Conservation (phyloP, 2,797 vertebrate species). For the Bradypodion pumilum region DNA sequence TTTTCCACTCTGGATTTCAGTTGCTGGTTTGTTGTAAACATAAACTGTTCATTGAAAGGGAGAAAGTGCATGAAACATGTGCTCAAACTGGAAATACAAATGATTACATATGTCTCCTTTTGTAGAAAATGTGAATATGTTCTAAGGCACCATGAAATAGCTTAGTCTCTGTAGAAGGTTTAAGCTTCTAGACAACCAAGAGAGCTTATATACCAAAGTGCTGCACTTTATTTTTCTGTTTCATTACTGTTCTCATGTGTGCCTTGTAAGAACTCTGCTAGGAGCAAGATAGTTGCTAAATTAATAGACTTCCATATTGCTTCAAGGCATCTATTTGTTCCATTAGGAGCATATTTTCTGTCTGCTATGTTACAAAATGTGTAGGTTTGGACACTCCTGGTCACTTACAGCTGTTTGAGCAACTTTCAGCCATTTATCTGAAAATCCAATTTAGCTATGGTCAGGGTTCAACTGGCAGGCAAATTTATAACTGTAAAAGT, state of each 20-base stretch:
- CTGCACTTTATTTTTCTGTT: constrained; percentile 5
- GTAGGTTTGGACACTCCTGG: not conserved
- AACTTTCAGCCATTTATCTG: not conserved
- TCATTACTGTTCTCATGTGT: constrained; percentile 16
- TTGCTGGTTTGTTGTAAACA: not conserved
- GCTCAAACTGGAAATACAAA: not conserved
- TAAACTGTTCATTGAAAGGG: not conserved
- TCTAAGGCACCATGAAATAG: not conserved
- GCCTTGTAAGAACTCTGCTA: not conserved
- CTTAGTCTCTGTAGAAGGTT: not conserved
- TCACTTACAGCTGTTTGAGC: not conserved
- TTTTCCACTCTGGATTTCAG: not conserved
- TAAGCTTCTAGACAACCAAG: constrained; percentile 28
- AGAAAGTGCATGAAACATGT: not conserved
- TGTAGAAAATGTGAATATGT: not conserved
- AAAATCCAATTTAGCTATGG: not conserved
- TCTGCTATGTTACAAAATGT: not conserved
- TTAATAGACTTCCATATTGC: not conserved
- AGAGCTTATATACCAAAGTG: constrained; percentile 5
- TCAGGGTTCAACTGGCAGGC: constrained; percentile 15
- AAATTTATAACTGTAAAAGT: constrained; percentile 23
- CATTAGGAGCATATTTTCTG: constrained; percentile 16
- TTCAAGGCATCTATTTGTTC: constrained; percentile 5
- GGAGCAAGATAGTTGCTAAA: constrained; percentile 3
- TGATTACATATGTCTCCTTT: not conserved